Evolutionary conservation across 2,113 vertebrate species (phyloP).

Genomic region (Ivindomyrus marchei): DNA sequence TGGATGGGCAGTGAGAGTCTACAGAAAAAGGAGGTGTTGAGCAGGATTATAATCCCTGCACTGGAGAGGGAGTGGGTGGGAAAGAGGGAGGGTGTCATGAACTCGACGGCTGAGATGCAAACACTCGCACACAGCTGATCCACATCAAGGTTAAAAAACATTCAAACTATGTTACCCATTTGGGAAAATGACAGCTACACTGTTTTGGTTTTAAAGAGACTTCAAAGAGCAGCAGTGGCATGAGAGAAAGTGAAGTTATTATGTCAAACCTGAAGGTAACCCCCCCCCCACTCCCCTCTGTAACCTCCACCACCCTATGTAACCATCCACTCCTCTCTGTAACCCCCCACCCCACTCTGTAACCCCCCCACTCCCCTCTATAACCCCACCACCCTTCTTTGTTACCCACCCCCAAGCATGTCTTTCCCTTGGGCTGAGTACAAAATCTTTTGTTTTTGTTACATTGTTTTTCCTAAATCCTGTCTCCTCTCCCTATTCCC

Average conservation of each 20-base stretch:
- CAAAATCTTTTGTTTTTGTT: background rate
- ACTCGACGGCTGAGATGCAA: background rate
- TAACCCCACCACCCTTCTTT: background rate
- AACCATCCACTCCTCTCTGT: too few species aligned
- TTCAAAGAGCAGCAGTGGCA: background rate
- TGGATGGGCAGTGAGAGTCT: background rate
- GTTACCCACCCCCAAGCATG: background rate
- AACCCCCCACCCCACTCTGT: background rate
- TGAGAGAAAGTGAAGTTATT: background rate
- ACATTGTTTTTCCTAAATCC: background rate
- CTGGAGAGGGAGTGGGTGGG: background rate
- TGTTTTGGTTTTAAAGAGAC: background rate
- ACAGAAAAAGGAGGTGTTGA: background rate
- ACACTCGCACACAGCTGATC: background rate
- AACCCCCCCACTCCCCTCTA: background rate
- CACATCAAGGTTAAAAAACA: background rate
- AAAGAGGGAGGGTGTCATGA: background rate
- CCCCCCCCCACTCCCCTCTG: too few species aligned
- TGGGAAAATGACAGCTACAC: background rate
- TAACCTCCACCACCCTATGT: too few species aligned
- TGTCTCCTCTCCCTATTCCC: background rate
- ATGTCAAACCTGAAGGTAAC: background rate
- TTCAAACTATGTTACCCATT: background rate
- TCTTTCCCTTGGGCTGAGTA: background rate
- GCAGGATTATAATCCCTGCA: background rate